Evolutionary conservation across 2,888 invertebrate genomes (phyloP).

Genomic region (Epirrhoe alternata): DNA sequence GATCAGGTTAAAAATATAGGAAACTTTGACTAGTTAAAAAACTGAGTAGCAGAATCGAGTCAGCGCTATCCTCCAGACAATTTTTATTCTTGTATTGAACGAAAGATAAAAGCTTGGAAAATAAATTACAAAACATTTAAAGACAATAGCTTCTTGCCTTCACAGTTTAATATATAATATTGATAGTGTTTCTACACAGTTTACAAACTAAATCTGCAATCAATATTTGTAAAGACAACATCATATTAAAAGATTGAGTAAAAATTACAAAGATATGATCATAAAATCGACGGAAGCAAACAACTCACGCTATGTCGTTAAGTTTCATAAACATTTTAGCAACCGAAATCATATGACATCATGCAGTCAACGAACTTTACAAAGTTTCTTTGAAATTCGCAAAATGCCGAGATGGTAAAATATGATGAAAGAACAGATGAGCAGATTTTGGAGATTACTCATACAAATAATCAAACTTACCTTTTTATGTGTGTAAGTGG

Average conservation of each 20-base stretch:
- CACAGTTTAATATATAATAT: not conserved
- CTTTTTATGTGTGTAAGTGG: no score
- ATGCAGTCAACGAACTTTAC: conserved; percentile 34
- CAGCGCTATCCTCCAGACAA: no score
- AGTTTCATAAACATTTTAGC: conserved; percentile 23
- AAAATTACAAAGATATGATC: conserved; percentile 21
- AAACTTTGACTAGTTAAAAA: no score
- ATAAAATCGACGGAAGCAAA: conserved; percentile 22
- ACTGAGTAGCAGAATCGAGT: no score
- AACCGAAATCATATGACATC: conserved; percentile 36
- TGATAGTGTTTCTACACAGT: not conserved
- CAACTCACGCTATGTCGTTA: conserved; percentile 20
- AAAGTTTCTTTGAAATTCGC: conserved; percentile 15
- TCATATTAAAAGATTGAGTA: conserved; percentile 21
- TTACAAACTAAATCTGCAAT: not conserved
- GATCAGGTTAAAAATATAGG: no score
- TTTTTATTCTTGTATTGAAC: no score
- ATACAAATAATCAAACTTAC: no score
- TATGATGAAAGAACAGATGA: not conserved
- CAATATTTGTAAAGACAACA: conserved; percentile 13
- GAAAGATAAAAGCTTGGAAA: no score
- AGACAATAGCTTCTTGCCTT: not conserved
- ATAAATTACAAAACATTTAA: not conserved
- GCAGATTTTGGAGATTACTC: no score
- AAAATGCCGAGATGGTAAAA: conserved; percentile 10